Percentiles rank a stretch among this genome's conserved stretches.
Evolutionary conservation across 1,140 invertebrate species (phyloP).

Genomic region (Drosophila elegans): DNA sequence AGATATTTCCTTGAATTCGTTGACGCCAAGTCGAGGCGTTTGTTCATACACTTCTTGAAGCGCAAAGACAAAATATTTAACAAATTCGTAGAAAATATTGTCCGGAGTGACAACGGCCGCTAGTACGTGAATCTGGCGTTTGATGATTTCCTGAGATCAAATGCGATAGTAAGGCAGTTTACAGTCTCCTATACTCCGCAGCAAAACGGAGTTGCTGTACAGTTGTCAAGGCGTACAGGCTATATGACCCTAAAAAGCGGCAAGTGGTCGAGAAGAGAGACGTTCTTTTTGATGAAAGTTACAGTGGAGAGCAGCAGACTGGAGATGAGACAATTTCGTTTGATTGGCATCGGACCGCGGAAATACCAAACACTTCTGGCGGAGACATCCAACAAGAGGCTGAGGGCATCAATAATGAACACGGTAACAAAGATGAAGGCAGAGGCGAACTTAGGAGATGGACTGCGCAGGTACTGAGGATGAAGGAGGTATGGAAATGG

Average conservation of each 20-base stretch:
- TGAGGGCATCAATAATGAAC: background rate
- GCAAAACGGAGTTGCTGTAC: slow-evolving; percentile 3
- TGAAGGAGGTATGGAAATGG: too few species aligned
- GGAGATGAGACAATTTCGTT: too few species aligned
- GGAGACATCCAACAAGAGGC: too few species aligned
- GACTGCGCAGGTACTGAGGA: background rate
- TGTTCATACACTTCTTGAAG: too few species aligned
- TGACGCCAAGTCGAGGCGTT: too few species aligned
- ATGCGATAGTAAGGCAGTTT: background rate
- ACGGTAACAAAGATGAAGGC: background rate
- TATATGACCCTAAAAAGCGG: background rate
- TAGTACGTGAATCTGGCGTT: background rate
- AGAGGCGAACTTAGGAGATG: background rate
- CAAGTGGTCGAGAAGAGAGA: background rate
- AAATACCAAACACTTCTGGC: too few species aligned
- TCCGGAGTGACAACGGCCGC: too few species aligned
- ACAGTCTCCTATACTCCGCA: background rate
- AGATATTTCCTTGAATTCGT: too few species aligned
- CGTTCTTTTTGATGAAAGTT: background rate
- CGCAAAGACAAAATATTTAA: too few species aligned
- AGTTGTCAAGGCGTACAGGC: background rate
- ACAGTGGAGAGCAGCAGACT: too few species aligned
- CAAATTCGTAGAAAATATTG: too few species aligned
- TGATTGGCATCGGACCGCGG: too few species aligned
- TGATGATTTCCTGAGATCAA: background rate